phyloP scores from a whole-genome alignment of 2,888 invertebrate species.

The Oeneis ivallda region DNA sequence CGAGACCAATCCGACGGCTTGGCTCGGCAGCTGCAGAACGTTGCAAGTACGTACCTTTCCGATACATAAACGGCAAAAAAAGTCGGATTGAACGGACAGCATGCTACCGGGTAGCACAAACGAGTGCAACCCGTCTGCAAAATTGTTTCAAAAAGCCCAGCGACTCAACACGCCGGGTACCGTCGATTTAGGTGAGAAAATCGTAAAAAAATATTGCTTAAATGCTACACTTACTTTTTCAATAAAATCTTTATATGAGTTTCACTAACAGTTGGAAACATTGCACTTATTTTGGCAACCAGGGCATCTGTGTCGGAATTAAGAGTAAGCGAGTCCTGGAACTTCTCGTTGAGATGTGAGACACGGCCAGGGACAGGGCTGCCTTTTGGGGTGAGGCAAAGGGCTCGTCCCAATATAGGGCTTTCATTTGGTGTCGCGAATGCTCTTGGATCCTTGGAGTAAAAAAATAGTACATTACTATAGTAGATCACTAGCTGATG shows the following conservation, averaged over 20 bases:
- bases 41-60: too few species aligned
- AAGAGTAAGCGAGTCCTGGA: slow-evolving; percentile 84
- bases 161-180: too few species aligned
- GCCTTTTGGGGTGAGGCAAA: slow-evolving; percentile 74
- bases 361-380: slow-evolving; percentile 77
- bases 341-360: slow-evolving; percentile 73
- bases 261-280: slow-evolving; percentile 95
- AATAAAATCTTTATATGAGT: slow-evolving; percentile 92
- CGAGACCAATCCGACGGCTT: too few species aligned
- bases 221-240: slow-evolving; percentile 88
- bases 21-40: too few species aligned
- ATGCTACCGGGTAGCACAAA: too few species aligned
- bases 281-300: slow-evolving; percentile 90
- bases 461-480: slow-evolving; percentile 20
- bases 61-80: too few species aligned
- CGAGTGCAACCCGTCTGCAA: too few species aligned
- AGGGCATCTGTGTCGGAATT: slow-evolving; percentile 86
- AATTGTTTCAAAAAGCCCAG: too few species aligned
- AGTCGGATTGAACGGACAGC: too few species aligned
- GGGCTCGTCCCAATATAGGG: slow-evolving; percentile 70
- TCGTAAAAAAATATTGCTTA: too few species aligned
- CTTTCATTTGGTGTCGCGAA: slow-evolving; percentile 71
- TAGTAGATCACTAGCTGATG: too few species aligned
- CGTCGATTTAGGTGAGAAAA: too few species aligned
- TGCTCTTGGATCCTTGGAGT: slow-evolving; percentile 59